Percentiles rank a stretch among this genome's conserved stretches.
phyloP scores from a whole-genome alignment of 2,113 vertebrate genomes.

The Rhinolophus ferrumequinum region DNA sequence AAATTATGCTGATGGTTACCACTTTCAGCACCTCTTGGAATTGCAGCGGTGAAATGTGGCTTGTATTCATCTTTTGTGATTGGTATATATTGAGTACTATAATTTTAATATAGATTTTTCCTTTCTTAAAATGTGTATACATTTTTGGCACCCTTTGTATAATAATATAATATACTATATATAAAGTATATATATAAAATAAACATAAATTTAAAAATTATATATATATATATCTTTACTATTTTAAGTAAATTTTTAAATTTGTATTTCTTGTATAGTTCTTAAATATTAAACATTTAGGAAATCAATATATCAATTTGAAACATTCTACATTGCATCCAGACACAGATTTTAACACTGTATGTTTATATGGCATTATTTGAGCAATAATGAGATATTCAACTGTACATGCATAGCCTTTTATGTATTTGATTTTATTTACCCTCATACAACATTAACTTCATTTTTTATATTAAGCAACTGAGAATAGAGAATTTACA shows the following conservation, averaged over 20 bases:
- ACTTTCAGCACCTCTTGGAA: too few species aligned
- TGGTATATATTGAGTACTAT: too few species aligned
- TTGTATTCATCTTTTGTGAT: too few species aligned
- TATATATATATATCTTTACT: background rate
- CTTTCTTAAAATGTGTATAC: too few species aligned
- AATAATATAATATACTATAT: too few species aligned
- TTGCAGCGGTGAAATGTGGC: too few species aligned
- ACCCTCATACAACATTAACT: background rate
- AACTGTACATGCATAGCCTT: background rate
- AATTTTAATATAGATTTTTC: too few species aligned
- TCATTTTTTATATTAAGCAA: conserved; percentile 11
- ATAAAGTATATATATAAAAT: background rate
- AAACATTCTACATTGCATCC: background rate
- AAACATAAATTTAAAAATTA: background rate
- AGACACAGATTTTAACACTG: background rate
- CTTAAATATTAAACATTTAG: background rate
- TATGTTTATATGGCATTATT: background rate
- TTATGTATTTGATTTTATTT: background rate
- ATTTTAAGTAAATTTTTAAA: background rate
- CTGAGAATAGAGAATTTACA: background rate
- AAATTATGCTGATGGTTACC: too few species aligned
- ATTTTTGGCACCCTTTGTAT: too few species aligned
- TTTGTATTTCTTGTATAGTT: background rate
- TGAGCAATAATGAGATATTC: background rate
- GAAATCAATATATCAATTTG: background rate